A percentile compares a stretch with the other conserved stretches of the same genome.
These are phyloP conservation scores for Epinephelus coioides DNA, from an alignment of 2,797 vertebrate genomes.

Conservation along the genomic window DNA sequence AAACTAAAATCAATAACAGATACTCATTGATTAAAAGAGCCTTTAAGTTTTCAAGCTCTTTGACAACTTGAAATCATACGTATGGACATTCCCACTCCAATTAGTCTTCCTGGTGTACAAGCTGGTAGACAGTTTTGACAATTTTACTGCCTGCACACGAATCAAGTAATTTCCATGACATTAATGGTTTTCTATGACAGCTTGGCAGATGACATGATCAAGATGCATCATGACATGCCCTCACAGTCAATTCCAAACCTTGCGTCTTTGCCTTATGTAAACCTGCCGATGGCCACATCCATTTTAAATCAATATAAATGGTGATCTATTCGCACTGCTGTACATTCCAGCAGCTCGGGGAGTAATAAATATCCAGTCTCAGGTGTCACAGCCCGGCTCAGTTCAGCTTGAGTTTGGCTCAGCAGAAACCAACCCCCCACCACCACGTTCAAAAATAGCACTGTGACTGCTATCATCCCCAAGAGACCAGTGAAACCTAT, in stretches of 20 bases:
- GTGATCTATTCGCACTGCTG: neutral
- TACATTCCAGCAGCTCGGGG: slow-evolving; percentile 20
- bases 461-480: slow-evolving; percentile 48
- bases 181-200: slow-evolving; percentile 7
- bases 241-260: slow-evolving; percentile 6
- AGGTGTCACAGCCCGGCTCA: slow-evolving; percentile 24
- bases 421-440: slow-evolving; percentile 12
- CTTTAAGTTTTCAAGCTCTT: neutral
- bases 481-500: slow-evolving; percentile 69
- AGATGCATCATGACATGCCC: neutral
- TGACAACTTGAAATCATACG: neutral
- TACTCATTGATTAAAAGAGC: slow-evolving; percentile 10
- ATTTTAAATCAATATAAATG: slow-evolving; percentile 8
- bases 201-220: neutral
- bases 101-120: neutral
- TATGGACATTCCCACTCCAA: neutral
- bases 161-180: slow-evolving; percentile 20
- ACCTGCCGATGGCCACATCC: slow-evolving; percentile 11
- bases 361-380: slow-evolving; percentile 34
- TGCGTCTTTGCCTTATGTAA: neutral
- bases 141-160: neutral
- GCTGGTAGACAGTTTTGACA: neutral
- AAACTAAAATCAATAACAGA: neutral
- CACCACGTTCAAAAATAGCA: slow-evolving; percentile 50
- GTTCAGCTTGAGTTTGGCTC: slow-evolving; percentile 27